A percentile compares a stretch with the other conserved stretches of the same genome.
Evolutionary conservation across 2,888 invertebrate genomes (phyloP).

Genomic region (Amitus sp.): DNA sequence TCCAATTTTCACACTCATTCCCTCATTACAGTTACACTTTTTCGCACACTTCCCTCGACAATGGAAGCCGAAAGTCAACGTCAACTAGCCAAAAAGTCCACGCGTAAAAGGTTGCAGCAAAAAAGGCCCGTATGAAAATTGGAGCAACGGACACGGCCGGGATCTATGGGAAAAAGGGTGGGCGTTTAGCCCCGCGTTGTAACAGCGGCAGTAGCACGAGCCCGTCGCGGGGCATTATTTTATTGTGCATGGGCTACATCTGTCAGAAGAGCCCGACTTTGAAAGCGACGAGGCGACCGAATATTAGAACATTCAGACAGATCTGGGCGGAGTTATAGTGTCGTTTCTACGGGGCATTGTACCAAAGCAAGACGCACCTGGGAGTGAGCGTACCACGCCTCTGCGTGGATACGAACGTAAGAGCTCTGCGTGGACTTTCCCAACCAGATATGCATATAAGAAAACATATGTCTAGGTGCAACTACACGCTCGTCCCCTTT

Average conservation of each 20-base stretch:
- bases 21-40: no score
- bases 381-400: conserved; percentile 61
- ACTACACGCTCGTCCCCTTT: conserved; percentile 10
- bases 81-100: no score
- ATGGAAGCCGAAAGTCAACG: no score
- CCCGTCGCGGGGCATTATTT: conserved; percentile 37
- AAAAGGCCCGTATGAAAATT: conserved; percentile 16
- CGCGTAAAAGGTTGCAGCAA: no score
- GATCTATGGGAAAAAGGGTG: conserved; percentile 32
- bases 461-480: conserved; percentile 33
- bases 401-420: conserved; percentile 51
- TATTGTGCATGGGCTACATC: conserved; percentile 50
- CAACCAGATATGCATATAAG: conserved; percentile 38
- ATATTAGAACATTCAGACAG: conserved; percentile 60
- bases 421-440: conserved; percentile 44
- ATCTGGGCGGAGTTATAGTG: conserved; percentile 61
- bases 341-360: conserved; percentile 60
- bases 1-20: no score
- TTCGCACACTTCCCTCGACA: no score
- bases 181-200: conserved; percentile 22
- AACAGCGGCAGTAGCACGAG: conserved; percentile 28
- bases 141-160: conserved; percentile 20
- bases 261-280: conserved; percentile 47
- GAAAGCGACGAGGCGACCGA: conserved; percentile 47
- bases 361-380: conserved; percentile 60